Conservation (phyloP, 2,888 invertebrate species). For the Ommatoiulus sabulosus region DNA sequence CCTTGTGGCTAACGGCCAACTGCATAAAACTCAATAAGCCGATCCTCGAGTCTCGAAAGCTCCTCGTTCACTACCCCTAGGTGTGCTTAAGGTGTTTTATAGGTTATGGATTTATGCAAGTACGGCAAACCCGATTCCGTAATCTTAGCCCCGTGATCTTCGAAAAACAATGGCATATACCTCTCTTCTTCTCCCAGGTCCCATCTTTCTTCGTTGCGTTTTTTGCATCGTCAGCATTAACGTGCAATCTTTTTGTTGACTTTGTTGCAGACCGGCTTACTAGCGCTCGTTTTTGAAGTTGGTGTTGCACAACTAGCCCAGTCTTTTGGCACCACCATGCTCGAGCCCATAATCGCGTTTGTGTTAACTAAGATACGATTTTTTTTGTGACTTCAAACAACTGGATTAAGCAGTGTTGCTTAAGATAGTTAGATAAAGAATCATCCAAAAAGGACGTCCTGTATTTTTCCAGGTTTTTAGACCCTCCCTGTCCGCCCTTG, state of each 20-base stretch:
- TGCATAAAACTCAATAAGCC: background rate
- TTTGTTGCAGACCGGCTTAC: background rate
- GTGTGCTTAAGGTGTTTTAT: constrained; percentile 20
- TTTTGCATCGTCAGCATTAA: constrained; percentile 21
- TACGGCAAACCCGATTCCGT: background rate
- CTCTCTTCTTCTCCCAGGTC: background rate
- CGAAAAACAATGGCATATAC: background rate
- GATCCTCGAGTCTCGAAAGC: background rate
- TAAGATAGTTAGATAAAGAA: too few species aligned
- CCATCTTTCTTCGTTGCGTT: background rate
- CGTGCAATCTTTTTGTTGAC: background rate
- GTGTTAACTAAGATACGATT: background rate
- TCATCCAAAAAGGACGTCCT: too few species aligned
- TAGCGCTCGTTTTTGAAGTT: background rate
- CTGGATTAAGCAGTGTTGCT: background rate
- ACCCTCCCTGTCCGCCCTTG: too few species aligned
- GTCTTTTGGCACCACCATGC: background rate
- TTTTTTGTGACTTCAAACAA: background rate
- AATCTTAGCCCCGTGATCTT: background rate
- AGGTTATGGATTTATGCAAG: background rate
- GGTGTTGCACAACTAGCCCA: background rate
- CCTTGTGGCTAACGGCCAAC: background rate
- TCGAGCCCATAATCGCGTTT: background rate
- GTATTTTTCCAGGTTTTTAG: too few species aligned
- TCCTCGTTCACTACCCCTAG: background rate